A percentile compares a stretch with the other conserved stretches of the same genome.
Conservation (phyloP, 2,113 vertebrate genomes). For the Hyla sarda region DNA sequence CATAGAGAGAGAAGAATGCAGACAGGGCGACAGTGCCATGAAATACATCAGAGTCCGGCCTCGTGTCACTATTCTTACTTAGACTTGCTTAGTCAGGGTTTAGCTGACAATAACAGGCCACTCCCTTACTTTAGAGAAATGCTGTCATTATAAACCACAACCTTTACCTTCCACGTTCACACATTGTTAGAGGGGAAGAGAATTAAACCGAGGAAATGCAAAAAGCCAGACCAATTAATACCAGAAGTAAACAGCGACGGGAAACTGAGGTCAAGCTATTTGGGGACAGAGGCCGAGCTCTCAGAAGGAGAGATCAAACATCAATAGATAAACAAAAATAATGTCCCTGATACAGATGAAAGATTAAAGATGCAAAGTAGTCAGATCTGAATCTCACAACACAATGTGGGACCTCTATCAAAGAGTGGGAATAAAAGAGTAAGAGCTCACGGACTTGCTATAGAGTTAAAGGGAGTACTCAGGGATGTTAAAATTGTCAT, state of each 20-base stretch:
- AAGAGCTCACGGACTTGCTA: too few species aligned
- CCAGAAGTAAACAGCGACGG: not conserved
- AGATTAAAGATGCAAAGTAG: too few species aligned
- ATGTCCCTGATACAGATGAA: too few species aligned
- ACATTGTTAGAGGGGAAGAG: not conserved
- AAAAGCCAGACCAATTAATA: not conserved
- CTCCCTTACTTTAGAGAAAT: constrained; percentile 37
- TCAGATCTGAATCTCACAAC: too few species aligned
- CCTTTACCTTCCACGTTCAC: too few species aligned
- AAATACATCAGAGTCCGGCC: not conserved
- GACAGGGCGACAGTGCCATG: not conserved
- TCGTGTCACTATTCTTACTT: not conserved
- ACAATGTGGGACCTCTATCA: too few species aligned
- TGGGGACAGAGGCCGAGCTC: not conserved
- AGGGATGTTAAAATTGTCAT: too few species aligned
- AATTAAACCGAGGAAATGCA: too few species aligned
- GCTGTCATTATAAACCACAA: not conserved
- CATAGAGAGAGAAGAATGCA: not conserved
- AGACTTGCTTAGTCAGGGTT: constrained; percentile 47
- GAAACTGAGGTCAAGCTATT: not conserved
- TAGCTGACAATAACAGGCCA: not conserved
- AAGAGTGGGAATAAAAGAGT: too few species aligned
- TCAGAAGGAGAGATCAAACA: not conserved
- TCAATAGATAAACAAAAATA: too few species aligned
- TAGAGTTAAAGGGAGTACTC: too few species aligned